Base-by-base conservation (phyloP, 2,888 invertebrate species). In the Myathropa florea region DNA sequence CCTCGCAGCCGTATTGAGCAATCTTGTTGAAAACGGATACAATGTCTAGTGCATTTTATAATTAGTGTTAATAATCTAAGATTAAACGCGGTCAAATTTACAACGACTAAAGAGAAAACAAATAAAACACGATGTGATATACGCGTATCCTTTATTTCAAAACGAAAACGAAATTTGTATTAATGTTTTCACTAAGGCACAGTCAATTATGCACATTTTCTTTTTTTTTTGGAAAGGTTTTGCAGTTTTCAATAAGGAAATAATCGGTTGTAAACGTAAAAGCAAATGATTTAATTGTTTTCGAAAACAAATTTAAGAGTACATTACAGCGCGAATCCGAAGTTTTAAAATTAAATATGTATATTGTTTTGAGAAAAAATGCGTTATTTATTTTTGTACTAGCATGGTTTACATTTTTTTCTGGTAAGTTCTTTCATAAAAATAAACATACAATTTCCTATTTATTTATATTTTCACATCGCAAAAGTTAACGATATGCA, bases 201-300 rank as follows among this genome's bases (percentile, higher is more conserved):
- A 73, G 86, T 86, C 86, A 86, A 86, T 86, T 86, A 86, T 86
- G 86, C 86, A 86, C 75, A 86, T 82, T 83, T 82, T 86, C 78
- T 81, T 71, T 67, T 61, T 83, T 61, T 83, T 75, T 73, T 77
- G 61, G 46, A 78, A 83, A 86, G 73, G 72, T 85, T 85, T 86
- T 78, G 24, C 14, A 57, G 68, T 83, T 73, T 86, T 21, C 55
- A 73, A 68, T 70, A 73, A 86, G 33, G 46, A 65, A 78, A 73
- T 68, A 61, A 78, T 65, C 68, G 53, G 60, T 36, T 76, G 65
- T 60, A 73, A 55, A 70, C 78, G 73, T 39, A 55, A 82, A 46
- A 71, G 70, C 73, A 78, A 65, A 70, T 82, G 73, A 78, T 77
- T 82, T 30, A 70, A 71, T 82, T 71, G 63, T 64, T 79, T 79